phyloP scores from a whole-genome alignment of 1,140 invertebrate species.

The Archivesica marissinica region DNA sequence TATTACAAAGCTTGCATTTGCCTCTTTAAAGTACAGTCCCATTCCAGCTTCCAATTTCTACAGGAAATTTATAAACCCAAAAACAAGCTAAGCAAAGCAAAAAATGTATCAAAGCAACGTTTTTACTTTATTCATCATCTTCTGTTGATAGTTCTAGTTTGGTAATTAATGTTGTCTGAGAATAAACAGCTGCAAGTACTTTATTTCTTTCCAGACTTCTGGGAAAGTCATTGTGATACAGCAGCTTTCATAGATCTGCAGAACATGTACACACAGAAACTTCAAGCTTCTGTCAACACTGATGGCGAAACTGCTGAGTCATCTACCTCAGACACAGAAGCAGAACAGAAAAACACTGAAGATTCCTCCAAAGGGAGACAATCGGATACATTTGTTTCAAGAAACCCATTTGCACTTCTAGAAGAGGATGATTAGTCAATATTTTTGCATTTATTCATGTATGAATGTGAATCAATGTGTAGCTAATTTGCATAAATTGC shows the following conservation, averaged over 20 bases:
- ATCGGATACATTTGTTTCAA: slow-evolving; percentile 5
- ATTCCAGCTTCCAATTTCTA: no score
- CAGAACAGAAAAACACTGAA: slow-evolving; percentile 52
- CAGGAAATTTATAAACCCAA: background rate
- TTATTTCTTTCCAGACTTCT: slow-evolving; percentile 52
- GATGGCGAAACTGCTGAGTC: slow-evolving; percentile 52
- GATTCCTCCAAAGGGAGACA: slow-evolving; percentile 22
- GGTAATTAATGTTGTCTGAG: background rate
- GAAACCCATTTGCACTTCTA: slow-evolving; percentile 64
- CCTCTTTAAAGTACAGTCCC: background rate
- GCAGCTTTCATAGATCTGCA: slow-evolving; percentile 50
- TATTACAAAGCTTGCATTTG: background rate
- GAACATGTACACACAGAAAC: slow-evolving; percentile 38
- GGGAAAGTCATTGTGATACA: slow-evolving; percentile 63
- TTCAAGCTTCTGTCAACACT: slow-evolving; percentile 34
- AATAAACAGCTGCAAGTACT: background rate
- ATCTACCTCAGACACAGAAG: slow-evolving; percentile 25
- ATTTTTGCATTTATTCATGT: no score
- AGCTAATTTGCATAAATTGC: no score
- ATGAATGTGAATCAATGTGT: no score
- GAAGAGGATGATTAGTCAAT: slow-evolving; percentile 48
- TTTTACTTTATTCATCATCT: background rate
- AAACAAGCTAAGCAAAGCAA: background rate
- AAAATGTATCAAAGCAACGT: background rate
- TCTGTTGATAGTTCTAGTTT: background rate